Base-by-base conservation (phyloP, 2,888 invertebrate species). In the Synanthedon formicaeformis region DNA sequence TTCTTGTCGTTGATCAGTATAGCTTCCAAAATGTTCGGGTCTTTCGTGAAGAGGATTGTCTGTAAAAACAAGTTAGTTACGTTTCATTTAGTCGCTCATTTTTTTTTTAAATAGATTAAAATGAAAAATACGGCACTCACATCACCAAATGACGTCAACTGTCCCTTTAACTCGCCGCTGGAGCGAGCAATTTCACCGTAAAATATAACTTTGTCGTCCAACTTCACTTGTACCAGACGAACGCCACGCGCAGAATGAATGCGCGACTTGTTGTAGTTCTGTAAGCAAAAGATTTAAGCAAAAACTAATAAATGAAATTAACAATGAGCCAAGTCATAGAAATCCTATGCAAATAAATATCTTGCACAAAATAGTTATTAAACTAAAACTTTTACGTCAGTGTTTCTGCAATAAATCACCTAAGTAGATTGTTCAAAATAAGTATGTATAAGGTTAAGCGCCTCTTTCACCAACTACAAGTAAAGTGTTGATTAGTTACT, bases 261-360 rank as follows among this genome's bases (percentile, higher is more conserved):
- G 56, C 96, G 88, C 1, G 95, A 95, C 76, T 95, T 95, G 76
- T 95, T 95, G 76, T 96, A 96, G 75, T 96, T 96, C 95, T 95
- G 78, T 40, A 81, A 76, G 13, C 14, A 12, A 34, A 10, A 6
- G 2, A 27, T n/a, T 27, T 8, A 23, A 27, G 27, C 1, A 5
- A 3, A 18, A 18, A 18, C 18, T 18, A 18, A 18, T 18, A 18
- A 23, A 23, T 34, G 6, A 34, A 8, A 34, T 34, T 8, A 8
- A 34, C 8, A 34, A 23, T 23, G 23, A 23, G 4, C 23, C 23
- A 23, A 23, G 23, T 4, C 23, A 23, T 23, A 4, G 23, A 1
- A 23, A 23, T 5, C 23, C 23, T 23, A 23, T 23, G 23, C 23
- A 23, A 23, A 23, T 23, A 23, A 23, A 23, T 23, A 23, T 23